Conservation (phyloP, 2,797 vertebrate genomes). For the Brachymystax lenok region DNA sequence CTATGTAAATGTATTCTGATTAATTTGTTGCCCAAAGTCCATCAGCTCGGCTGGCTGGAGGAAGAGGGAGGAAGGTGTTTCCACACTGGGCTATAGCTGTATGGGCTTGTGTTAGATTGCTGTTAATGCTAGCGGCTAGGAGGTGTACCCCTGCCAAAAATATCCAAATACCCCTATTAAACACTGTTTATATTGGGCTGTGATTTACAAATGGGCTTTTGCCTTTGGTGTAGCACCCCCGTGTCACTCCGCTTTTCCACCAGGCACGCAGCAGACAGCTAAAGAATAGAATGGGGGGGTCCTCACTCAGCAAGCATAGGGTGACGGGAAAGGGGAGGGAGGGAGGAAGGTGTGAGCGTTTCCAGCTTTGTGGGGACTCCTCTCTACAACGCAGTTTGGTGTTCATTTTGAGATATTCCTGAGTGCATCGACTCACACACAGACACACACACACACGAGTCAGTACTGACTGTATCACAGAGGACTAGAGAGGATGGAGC, state of each 20-base stretch:
- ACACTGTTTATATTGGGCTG: constrained; percentile 49
- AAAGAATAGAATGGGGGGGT: constrained; percentile 59
- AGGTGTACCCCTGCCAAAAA: constrained; percentile 47
- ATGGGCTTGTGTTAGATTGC: constrained; percentile 28
- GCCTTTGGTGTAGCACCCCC: constrained; percentile 44
- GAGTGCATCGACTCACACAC: constrained; percentile 7
- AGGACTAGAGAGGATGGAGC: not conserved
- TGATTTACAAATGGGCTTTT: constrained; percentile 60
- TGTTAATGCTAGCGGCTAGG: constrained; percentile 20
- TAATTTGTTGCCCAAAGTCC: constrained; percentile 65
- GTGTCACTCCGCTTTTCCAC: constrained; percentile 65
- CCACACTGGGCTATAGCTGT: constrained; percentile 22
- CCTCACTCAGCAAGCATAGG: constrained; percentile 62
- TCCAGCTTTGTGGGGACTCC: constrained; percentile 60
- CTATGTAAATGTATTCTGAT: constrained; percentile 83
- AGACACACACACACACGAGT: not conserved
- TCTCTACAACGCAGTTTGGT: constrained; percentile 40
- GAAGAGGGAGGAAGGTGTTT: constrained; percentile 22
- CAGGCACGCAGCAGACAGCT: constrained; percentile 74
- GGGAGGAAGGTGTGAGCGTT: constrained; percentile 34
- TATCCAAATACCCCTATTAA: constrained; percentile 60
- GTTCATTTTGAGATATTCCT: constrained; percentile 64
- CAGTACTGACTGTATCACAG: not conserved
- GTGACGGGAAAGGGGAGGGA: constrained; percentile 46
- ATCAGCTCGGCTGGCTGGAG: constrained; percentile 60